These are phyloP conservation scores for Leucozona laternaria DNA, from an alignment of 2,888 invertebrate species.

Conservation along the genomic window DNA sequence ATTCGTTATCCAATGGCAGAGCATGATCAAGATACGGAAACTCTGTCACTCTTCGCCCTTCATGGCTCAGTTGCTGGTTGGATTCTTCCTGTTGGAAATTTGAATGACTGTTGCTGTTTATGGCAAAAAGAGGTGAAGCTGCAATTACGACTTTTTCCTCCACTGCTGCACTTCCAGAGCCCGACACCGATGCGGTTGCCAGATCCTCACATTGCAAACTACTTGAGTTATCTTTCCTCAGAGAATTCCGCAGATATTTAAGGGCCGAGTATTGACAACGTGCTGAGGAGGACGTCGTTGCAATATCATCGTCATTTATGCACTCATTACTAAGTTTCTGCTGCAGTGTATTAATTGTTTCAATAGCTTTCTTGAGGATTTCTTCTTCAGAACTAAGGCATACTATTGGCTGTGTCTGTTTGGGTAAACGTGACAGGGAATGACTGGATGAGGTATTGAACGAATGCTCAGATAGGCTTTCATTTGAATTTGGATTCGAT, in stretches of 20 bases:
- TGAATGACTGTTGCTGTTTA: conserved; percentile 42
- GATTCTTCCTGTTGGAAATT: conserved; percentile 41
- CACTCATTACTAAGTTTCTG: conserved; percentile 60
- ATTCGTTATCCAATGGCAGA: conserved; percentile 76
- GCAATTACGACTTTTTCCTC: conserved; percentile 26
- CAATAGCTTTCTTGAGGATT: conserved; percentile 44
- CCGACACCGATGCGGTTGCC: conserved; percentile 2
- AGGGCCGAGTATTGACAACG: conserved; percentile 81
- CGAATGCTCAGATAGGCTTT: conserved; percentile 79
- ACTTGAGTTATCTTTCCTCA: conserved; percentile 46
- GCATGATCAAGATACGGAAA: conserved; percentile 74
- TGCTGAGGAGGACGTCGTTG: conserved; percentile 80
- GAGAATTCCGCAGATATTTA: conserved; percentile 77
- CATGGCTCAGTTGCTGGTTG: conserved; percentile 48
- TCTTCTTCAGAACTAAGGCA: conserved; percentile 53
- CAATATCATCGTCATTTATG: conserved; percentile 61
- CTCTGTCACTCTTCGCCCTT: conserved; percentile 75
- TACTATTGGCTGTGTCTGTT: conserved; percentile 70
- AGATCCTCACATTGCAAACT: conserved; percentile 38
- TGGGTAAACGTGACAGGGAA: conserved; percentile 76
- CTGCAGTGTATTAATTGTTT: conserved; percentile 33
- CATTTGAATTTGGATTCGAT: conserved; percentile 82
- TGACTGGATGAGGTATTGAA: conserved; percentile 77
- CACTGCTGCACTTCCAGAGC: background rate
- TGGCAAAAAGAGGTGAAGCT: conserved; percentile 49